Base-by-base conservation (phyloP, 2,888 invertebrate genomes). In the Xylocampa areola region DNA sequence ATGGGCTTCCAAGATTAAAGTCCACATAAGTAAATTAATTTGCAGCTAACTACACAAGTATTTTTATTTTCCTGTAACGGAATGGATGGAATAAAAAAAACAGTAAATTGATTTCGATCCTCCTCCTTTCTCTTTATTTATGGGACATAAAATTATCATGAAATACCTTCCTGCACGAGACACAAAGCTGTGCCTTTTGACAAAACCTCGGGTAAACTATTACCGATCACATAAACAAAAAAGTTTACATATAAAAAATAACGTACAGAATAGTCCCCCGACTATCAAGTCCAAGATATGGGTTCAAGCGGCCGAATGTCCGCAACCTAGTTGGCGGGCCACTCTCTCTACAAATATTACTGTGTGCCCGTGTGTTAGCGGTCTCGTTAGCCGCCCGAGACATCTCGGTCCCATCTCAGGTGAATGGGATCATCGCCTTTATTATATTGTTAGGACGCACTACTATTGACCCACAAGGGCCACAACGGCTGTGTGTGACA, bases 321-420 rank as follows among this genome's bases (percentile, higher is more conserved):
- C 84, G 86, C 88, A 88, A 90, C 89, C 89, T 86, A 89, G 76
- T 90, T 90, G 90, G 89, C 90, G 72, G 65, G 69, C 40, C 39
- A 55, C 64, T 57, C 73, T 48, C 68, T 67, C 66, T 65, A 62
- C 69, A 72, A 77, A 77, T 76, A 73, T 73, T 75, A 72, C 65
- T 40, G 71, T 67, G 64, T 57, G 55, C 49, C 59, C 52, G 45
- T 63, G 75, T 76, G 66, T 60, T 68, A 68, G 50, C 50, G 53
- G 54, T 47, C 69, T 74, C 51, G 62, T 68, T 68, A 69, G 73
- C 58, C 41, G 75, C 75, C 49, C 55, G 57, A 47, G 54, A 55
- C 43, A 72, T 74, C 54, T 70, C n/a, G n/a, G n/a, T n/a, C n/a
- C n/a, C n/a, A n/a, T n/a, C 41, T 41, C 55, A 50, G 43, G 59